Evolutionary conservation across 2,113 vertebrate genomes (phyloP), one percentile per base, ranked within the genome.

Genomic region (Tricholaema leucomelas): DNA sequence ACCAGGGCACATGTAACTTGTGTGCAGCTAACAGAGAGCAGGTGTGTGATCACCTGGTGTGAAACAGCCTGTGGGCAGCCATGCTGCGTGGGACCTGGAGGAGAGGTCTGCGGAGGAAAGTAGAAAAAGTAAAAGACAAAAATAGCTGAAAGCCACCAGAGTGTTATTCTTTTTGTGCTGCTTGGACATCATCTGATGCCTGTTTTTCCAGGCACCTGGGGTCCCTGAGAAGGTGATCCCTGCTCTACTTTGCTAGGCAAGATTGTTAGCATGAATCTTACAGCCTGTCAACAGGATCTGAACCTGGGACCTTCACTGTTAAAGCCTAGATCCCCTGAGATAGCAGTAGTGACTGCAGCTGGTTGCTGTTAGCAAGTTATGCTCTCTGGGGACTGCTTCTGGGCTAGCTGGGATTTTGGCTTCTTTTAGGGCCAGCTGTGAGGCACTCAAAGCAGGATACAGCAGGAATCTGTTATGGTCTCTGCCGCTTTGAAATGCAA

Each of bases 211-310:
- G 59, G 20, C 48, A 54, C 35, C 61, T 56, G 69, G 63, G 21
- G 30, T 52, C 75, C 61, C 61, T n/a, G 69, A 78, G 65, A 95
- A 91, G 72, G 69, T 85, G 79, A 82, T 46, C 19, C 27, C 6
- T 1, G 3, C 56, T 42, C 10, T 52, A 74, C 90, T 94, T 91
- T 85, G 7, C 60, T 67, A 14, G 52, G 67, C 66, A 81, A 87
- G 64, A 85, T 82, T 89, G 85, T 82, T 72, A 80, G 56, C 52
- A 91, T 92, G 87, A 95, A 85, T 91, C 87, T 89, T 66, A 63
- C 6, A 2, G 52, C 77, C 87, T 95, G 82, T 90, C 90, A 94
- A 58, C 85, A 84, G 58, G 30, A 86, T 79, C 61, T 78, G 80
- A 91, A 84, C 69, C 30, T 75, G 58, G 52, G 70, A 78, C 85